Evolutionary conservation across 2,797 vertebrate species (phyloP), one percentile per base, ranked within the genome.

Genomic region (Hirundo rustica): DNA sequence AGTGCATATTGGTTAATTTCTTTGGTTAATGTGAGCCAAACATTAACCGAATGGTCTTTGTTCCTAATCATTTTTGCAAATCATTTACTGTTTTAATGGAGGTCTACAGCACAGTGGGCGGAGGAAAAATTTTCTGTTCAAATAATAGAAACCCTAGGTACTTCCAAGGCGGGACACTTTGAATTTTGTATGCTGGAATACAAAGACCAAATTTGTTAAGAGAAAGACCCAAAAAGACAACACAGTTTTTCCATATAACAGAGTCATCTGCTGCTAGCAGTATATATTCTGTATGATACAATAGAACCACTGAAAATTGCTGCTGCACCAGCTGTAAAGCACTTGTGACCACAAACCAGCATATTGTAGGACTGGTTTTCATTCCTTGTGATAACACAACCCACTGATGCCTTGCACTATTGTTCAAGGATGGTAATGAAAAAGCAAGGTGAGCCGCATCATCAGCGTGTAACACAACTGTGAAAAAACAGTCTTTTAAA

Each of bases 31-130:
- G 29, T 57, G 29, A n/a, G 11, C 18, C 11, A 40, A 48, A 40
- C 11, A 27, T 48, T 38, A 38, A 38, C 38, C 38, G 38, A 38
- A 38, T 38, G 38, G 38, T 38, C 38, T 38, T 38, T 38, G 38
- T 38, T 60, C 45, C 45, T 13, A 50, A 42, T 36, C 44, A 30
- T 34, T 36, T 58, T 81, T 51, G 36, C 5, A 44, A 51, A 51
- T 70, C 10, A 30, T 51, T 19, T 30, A 25, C 3, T 30, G 3
- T 44, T 60, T 60, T 51, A 60, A 51, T 10, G 16, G 38, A 70
- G 3, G 13, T 51, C 4, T 0, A 0, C 32, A 60, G 32, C 38
- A 70, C 26, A 60, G 32, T 36, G 21, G 16, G 13, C 30, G 20
- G 11, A 70, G 16, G 38, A 51, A 26, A 1, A 70, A 51, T 44